These are phyloP conservation scores for Mellilla xanthometata DNA, from an alignment of 2,888 invertebrate species.

Conservation along the genomic window DNA sequence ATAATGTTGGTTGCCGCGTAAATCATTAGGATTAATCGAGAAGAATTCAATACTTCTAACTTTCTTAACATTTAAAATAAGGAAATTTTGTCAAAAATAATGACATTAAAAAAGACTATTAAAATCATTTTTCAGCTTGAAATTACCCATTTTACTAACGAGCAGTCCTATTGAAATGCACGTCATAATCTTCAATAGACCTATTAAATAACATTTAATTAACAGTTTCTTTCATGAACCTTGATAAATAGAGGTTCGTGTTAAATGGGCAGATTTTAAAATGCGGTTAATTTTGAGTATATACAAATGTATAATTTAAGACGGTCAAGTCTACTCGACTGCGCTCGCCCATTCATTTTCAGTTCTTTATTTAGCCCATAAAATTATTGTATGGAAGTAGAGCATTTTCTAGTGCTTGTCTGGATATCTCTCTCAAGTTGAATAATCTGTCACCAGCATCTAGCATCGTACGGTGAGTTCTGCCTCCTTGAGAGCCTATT, in stretches of 20 bases:
- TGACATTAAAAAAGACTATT: too few species aligned
- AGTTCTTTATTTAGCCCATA: background rate
- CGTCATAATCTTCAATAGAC: constrained; percentile 17
- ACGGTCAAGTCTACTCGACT: background rate
- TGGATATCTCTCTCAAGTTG: too few species aligned
- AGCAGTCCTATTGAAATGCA: constrained; percentile 14
- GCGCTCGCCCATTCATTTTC: background rate
- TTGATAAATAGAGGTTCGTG: constrained; percentile 36
- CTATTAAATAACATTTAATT: constrained; percentile 51
- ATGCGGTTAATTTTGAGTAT: constrained; percentile 42
- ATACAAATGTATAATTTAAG: too few species aligned
- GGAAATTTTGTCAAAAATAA: too few species aligned
- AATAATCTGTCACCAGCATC: too few species aligned
- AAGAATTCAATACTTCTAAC: too few species aligned
- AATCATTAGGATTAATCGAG: constrained; percentile 6
- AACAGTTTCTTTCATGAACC: constrained; percentile 40
- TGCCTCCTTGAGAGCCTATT: too few species aligned
- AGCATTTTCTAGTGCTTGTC: too few species aligned
- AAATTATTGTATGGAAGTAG: too few species aligned
- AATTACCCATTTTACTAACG: constrained; percentile 19
- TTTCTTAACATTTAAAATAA: too few species aligned
- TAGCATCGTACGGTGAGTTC: too few species aligned
- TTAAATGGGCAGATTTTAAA: constrained; percentile 53
- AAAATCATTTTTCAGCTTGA: constrained; percentile 12
- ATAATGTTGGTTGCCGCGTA: constrained; percentile 50